Evolutionary conservation across 2,797 vertebrate species (phyloP).

Genomic region (Vultur gryphus): DNA sequence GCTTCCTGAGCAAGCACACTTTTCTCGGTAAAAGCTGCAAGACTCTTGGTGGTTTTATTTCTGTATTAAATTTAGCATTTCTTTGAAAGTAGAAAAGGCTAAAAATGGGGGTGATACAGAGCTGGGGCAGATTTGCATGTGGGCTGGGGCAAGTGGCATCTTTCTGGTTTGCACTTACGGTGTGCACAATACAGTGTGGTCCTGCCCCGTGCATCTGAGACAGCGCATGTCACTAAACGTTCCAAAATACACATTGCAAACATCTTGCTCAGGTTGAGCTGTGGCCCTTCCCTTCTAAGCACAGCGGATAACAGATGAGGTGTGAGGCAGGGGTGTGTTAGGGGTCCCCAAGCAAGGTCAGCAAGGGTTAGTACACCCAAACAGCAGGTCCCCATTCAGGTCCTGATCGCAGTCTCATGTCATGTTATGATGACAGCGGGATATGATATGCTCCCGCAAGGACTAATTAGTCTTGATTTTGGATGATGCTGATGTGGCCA

Average conservation of each 20-base stretch:
- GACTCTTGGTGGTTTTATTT: background rate
- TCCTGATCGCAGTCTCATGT: background rate
- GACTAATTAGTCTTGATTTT: background rate
- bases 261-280: background rate
- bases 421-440: background rate
- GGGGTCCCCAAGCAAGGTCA: background rate
- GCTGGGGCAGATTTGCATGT: background rate
- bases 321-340: background rate
- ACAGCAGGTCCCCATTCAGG: background rate
- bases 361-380: background rate
- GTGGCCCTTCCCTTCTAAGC: background rate
- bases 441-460: background rate
- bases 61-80: background rate
- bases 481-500: background rate
- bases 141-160: background rate
- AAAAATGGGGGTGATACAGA: background rate
- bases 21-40: background rate
- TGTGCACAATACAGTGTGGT: accelerated
- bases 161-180: background rate
- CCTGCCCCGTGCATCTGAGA: background rate
- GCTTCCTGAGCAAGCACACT: background rate
- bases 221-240: background rate
- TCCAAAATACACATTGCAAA: background rate
- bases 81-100: background rate
- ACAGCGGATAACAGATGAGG: background rate